A percentile compares a stretch with the other conserved stretches of the same genome.
These are phyloP conservation scores for Neria commutata DNA, from an alignment of 2,888 invertebrate species.

Conservation along the genomic window DNA sequence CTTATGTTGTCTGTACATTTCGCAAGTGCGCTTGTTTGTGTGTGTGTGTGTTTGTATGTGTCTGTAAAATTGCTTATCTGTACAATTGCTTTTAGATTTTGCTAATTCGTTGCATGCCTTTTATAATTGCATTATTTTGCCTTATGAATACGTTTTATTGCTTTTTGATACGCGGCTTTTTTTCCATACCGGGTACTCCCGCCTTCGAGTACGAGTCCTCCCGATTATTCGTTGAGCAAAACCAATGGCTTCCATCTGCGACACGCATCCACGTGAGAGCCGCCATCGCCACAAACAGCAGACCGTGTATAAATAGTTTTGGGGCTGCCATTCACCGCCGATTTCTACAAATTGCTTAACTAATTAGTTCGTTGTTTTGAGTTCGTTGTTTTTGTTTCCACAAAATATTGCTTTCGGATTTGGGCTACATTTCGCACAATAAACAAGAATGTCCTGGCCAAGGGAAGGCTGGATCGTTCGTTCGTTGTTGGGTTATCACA, in stretches of 20 bases:
- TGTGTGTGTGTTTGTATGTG: neutral
- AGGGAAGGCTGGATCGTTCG: constrained; percentile 4
- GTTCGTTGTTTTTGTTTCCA: too few species aligned
- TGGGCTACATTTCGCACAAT: too few species aligned
- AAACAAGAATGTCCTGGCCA: constrained; percentile 11
- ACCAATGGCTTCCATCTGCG: constrained; percentile 39
- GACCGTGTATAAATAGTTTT: too few species aligned
- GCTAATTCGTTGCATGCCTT: constrained; percentile 22
- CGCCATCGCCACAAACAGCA: too few species aligned
- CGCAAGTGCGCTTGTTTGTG: neutral
- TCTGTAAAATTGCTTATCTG: constrained; percentile 14
- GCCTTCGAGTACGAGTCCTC: constrained; percentile 20
- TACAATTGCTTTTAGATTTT: constrained; percentile 30
- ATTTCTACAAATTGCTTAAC: too few species aligned
- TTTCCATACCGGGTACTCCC: constrained; percentile 28
- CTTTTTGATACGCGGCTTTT: constrained; percentile 61
- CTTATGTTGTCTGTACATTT: too few species aligned
- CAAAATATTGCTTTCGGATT: too few species aligned
- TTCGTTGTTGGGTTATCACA: constrained; percentile 37
- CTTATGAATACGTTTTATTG: constrained; percentile 60
- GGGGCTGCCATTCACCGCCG: too few species aligned
- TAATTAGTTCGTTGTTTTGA: neutral
- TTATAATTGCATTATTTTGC: constrained; percentile 12
- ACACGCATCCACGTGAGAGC: neutral
- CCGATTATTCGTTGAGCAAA: constrained; percentile 54